Evolutionary conservation across 92 coral and sea anemone genomes (phyloP).

Genomic region (Siderastrea siderea): DNA sequence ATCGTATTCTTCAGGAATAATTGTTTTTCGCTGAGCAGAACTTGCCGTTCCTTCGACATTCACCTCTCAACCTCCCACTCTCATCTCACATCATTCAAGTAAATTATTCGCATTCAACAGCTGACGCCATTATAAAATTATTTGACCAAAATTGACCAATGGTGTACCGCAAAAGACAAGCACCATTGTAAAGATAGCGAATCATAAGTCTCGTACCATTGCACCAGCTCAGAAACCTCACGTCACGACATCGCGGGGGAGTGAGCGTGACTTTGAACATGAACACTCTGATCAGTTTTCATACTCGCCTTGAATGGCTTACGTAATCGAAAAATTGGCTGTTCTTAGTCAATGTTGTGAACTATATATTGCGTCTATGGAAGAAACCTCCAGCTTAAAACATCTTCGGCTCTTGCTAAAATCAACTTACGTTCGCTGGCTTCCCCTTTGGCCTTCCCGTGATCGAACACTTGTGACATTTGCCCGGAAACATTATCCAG

Average conservation of each 20-base stretch:
- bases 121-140: conserved; percentile 89
- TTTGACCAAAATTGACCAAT: conserved; percentile 61
- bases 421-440: too few relatives aligned
- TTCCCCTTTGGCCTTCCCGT: too few relatives aligned
- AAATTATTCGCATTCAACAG: conserved; percentile 58
- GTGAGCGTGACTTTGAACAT: conserved; percentile 24
- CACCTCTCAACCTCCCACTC: conserved; percentile 26
- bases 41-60: conserved; percentile 25
- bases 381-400: too few relatives aligned
- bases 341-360: too few relatives aligned
- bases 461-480: too few relatives aligned
- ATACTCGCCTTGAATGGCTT: too few relatives aligned
- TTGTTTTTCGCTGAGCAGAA: conserved; percentile 28
- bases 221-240: too few relatives aligned
- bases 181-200: conserved; percentile 43
- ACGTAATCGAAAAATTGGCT: too few relatives aligned
- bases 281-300: neutral
- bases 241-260: conserved; percentile 28
- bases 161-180: conserved; percentile 38
- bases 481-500: too few relatives aligned
- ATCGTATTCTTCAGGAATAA: conserved; percentile 2
- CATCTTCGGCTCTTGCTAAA: too few relatives aligned
- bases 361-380: too few relatives aligned
- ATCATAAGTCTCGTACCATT: conserved; percentile 24
- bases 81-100: conserved; percentile 37